Evolutionary conservation across 2,113 vertebrate species (phyloP).

Genomic region (Ageneiosus marmoratus): DNA sequence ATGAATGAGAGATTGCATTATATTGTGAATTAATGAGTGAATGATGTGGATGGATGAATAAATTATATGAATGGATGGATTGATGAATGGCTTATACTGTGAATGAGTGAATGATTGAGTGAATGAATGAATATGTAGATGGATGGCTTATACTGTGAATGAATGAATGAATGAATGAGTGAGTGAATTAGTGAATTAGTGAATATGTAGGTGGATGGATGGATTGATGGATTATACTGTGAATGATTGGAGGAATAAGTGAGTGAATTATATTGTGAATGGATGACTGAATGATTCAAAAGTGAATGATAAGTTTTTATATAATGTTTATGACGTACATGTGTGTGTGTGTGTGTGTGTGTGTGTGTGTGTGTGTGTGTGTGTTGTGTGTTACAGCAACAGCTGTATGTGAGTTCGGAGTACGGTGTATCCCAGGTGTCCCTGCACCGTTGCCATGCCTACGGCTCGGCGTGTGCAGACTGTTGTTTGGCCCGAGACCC

Average conservation of each 20-base stretch:
- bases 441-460: conserved; percentile 92
- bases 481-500: conserved; percentile 96
- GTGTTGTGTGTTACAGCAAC: conserved; percentile 85
- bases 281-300: background rate
- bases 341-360: conserved; percentile 3
- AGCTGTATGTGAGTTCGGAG: conserved; percentile 92
- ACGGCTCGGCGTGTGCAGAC: conserved; percentile 92
- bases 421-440: conserved; percentile 91
- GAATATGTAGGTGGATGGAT: background rate
- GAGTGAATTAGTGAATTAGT: background rate
- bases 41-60: background rate
- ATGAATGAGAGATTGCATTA: background rate
- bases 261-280: background rate
- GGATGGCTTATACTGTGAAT: too few species aligned
- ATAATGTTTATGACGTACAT: background rate
- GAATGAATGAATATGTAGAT: background rate
- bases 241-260: background rate
- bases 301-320: background rate
- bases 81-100: background rate
- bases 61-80: background rate
- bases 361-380: conserved; percentile 57
- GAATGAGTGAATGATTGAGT: background rate
- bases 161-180: background rate
- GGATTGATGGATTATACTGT: background rate
- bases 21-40: background rate